Conservation (phyloP, 2,888 invertebrate species). For the Dione juno region DNA sequence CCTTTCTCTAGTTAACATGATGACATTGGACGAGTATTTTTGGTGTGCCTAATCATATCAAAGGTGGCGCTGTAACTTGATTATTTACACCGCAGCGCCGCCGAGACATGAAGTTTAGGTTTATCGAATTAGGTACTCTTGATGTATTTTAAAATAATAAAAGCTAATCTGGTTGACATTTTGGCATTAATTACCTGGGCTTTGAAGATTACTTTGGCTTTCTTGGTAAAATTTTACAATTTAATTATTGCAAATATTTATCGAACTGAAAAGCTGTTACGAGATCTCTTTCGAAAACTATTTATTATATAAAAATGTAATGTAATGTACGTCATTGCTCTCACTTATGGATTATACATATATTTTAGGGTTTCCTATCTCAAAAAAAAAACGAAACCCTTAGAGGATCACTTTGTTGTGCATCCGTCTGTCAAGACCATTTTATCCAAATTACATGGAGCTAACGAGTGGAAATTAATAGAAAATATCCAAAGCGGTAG, state of each 20-base stretch:
- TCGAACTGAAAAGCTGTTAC: not conserved
- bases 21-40: slow-evolving; percentile 48
- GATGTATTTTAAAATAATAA: slow-evolving; percentile 12
- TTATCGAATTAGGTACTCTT: slow-evolving; percentile 14
- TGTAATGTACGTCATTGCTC: too few species aligned
- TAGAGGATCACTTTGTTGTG: too few species aligned
- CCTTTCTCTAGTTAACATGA: slow-evolving; percentile 49
- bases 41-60: slow-evolving; percentile 42
- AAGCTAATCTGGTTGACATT: slow-evolving; percentile 2
- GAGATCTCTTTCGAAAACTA: too few species aligned
- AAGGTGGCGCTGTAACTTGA: slow-evolving; percentile 35
- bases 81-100: slow-evolving; percentile 31
- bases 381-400: too few species aligned
- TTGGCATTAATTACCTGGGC: not conserved
- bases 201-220: not conserved
- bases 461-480: too few species aligned
- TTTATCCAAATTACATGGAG: too few species aligned
- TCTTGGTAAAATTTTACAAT: not conserved
- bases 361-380: too few species aligned
- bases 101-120: slow-evolving; percentile 25
- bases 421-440: too few species aligned
- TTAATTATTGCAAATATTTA: not conserved
- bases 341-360: too few species aligned
- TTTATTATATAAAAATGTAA: too few species aligned
- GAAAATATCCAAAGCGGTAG: too few species aligned